Evolutionary conservation across 2,888 invertebrate genomes (phyloP).

Genomic region (Thera britannica): DNA sequence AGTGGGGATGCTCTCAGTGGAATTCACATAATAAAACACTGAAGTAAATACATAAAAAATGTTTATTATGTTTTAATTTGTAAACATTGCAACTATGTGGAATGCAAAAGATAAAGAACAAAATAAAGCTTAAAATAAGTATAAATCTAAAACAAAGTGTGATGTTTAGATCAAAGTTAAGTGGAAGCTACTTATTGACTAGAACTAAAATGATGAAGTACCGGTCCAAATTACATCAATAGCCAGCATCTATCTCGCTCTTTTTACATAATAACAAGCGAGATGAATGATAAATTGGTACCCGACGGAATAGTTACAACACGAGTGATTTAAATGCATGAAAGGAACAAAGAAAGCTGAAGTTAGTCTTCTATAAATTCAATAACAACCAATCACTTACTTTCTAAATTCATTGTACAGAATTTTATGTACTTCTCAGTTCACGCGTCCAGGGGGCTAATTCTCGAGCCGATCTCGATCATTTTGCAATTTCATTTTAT

Average conservation of each 20-base stretch:
- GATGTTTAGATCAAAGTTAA: slow-evolving; percentile 57
- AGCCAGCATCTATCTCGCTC: slow-evolving; percentile 6
- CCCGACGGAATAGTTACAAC: slow-evolving; percentile 39
- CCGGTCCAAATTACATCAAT: slow-evolving; percentile 7
- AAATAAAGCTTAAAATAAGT: slow-evolving; percentile 29
- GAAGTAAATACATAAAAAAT: slow-evolving; percentile 40
- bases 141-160: slow-evolving; percentile 55
- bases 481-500: no score
- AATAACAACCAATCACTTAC: slow-evolving; percentile 58
- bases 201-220: slow-evolving; percentile 65
- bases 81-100: slow-evolving; percentile 67
- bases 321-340: slow-evolving; percentile 64
- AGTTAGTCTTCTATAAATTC: slow-evolving; percentile 37
- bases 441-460: slow-evolving; percentile 11
- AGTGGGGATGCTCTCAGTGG: no score
- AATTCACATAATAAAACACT: slow-evolving; percentile 31
- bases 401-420: slow-evolving; percentile 57
- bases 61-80: slow-evolving; percentile 48
- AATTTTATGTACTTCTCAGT: slow-evolving; percentile 39
- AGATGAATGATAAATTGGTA: not conserved
- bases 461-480: no score
- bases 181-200: slow-evolving; percentile 74
- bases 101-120: slow-evolving; percentile 59
- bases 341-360: slow-evolving; percentile 63
- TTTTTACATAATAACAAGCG: slow-evolving; percentile 6